Base-by-base conservation (phyloP, 2,888 invertebrate genomes). In the Aproaerema taeniolella region DNA sequence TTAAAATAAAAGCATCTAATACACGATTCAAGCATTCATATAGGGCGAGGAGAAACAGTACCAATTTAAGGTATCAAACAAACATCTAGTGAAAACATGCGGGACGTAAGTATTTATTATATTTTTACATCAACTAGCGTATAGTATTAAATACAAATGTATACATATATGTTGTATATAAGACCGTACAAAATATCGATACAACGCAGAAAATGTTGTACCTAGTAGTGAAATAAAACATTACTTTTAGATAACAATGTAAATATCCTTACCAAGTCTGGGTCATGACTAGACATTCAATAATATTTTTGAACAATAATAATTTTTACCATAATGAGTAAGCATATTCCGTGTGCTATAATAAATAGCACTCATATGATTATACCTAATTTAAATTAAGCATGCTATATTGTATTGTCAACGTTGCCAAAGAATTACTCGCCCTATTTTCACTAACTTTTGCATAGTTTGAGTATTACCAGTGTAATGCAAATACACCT, bases 331-430 rank as follows among this genome's bases (percentile, higher is more conserved):
- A 12, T 31, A 37, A 37, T n/a, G 8, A 14, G 20, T 26, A 28
- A 15, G 14, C 16, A 29, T 2, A 6, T 28, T 16, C 16, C 9
- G 11, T 31, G 43, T 43, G 43, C 38, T 47, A 38, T 43, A 52
- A 58, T 54, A 58, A 51, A 57, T 61, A 68, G 59, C 59, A 66
- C 62, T 57, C 55, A 47, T 50, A 55, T 58, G 50, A 50, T 53
- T 61, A 63, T 42, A 63, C 55, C 59, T 71, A 62, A 65, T 64
- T 65, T 66, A 55, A 72, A 73, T 69, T 73, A 80, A 73, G 70
- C 73, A 76, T 78, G 70, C 58, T 67, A 59, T 67, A 70, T 62
- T 67, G 77, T 82, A 82, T 82, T 86, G 85, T 86, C 85, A 81
- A 76, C 53, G 73, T 82, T 80, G 62, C 68, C 71, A 58, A 73